Base-by-base conservation (phyloP, 2,888 invertebrate genomes). In the Quadroppia sp. region DNA sequence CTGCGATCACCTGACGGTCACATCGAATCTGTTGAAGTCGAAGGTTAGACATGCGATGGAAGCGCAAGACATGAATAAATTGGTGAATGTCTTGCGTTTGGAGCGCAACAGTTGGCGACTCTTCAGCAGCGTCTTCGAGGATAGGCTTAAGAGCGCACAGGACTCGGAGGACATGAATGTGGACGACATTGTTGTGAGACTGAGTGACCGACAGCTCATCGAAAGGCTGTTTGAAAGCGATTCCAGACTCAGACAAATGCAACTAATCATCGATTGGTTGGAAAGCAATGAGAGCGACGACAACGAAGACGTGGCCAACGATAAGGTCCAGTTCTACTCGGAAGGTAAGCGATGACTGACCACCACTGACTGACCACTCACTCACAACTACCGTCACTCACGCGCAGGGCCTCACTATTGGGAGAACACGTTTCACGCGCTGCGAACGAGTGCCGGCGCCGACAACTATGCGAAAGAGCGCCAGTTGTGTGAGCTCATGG, bases 81-180 rank as follows among this genome's bases (percentile, higher is more conserved):
- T 76, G 53, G 64, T 76, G 7, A 32, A 30, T n/a, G 74, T 80
- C 40, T 79, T 95, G 48, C 88, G 89, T 76, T 88, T 89, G 79
- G 96, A 96, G 81, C 87, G 90, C 42, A 90, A 92, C 80, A 94
- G 92, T 0, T 96, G 95, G 95, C 87, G 91, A 78, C 85, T 96
- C 30, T 81, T 95, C 6, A 87, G 89, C 79, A 90, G 90, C 76
- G 83, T 96, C 17, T 94, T 90, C 82, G 87, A 89, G 77, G 93
- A 95, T 83, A 87, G 93, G 32, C 83, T 91, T 69, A 83, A 85
- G 61, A 80, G 80, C 0, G 78, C 81, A n/a, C 80, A 25, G 53
- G 50, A 69, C 15, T 28, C 32, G 71, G 76, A 76, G 25, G 73
- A 70, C n/a, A 67, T 72, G 72, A 45, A 56, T 20, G 70, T 61